Evolutionary conservation across 2,888 invertebrate species (phyloP), one percentile per base, ranked within the genome.

Genomic region (Antheraea yamamai): DNA sequence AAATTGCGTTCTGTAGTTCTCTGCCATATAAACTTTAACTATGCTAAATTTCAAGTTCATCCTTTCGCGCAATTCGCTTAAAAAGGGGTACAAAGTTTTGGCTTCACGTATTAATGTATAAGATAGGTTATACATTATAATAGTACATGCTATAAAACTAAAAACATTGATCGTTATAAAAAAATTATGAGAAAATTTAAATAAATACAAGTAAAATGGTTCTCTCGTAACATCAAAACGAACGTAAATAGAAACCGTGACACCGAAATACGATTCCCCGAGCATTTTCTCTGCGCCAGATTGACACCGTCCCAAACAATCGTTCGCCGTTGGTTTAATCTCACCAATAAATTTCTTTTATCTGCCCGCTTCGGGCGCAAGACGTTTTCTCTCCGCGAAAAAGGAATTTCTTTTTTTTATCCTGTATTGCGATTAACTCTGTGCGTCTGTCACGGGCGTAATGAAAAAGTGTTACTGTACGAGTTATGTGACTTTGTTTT

Each of bases 251-350:
- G 47, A 72, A 74, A 26, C 71, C 71, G 72, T 23, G 35, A 61
- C 72, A 55, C 58, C 58, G 71, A 71, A 74, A 75, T 61, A 72
- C 72, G 74, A 61, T 58, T 52, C 23, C 52, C 70, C 61, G 20
- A 75, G 72, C 70, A 23, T 70, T 72, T 68, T 73, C 75, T 23
- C 68, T 55, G 73, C 68, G 68, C 85, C 89, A 89, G 91, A 92
- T 91, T 92, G 93, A 92, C 91, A 89, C 87, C 79, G 85, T 81
- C 84, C 89, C 90, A 89, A 89, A 91, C 91, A 92, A 91, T 91
- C 88, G 76, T 75, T 74, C 81, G 81, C 81, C 80, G 78, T 82
- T 79, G 86, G 85, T 89, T 90, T 93, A 92, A 94, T 94, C 93
- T 92, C 72, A 82, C 87, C 92, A 91, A 91, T 94, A 93, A 94